phyloP scores from a whole-genome alignment of 2,888 invertebrate species.

The Diaphora mendica region DNA sequence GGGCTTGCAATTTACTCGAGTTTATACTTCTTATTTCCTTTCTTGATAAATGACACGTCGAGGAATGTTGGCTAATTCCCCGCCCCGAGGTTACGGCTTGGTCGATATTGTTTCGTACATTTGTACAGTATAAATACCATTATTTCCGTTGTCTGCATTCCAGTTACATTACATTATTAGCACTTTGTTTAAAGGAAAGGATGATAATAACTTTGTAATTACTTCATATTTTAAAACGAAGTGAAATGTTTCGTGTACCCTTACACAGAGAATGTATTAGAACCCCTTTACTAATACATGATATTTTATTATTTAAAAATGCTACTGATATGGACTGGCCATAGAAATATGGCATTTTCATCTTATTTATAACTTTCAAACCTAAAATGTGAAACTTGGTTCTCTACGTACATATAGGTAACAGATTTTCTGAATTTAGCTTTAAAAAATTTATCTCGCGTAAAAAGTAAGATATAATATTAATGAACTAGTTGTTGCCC shows the following conservation, averaged over 20 bases:
- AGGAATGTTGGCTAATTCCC: slow-evolving; percentile 73
- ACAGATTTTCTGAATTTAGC: too few relatives aligned
- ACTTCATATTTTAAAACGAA: neutral
- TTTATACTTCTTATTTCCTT: slow-evolving; percentile 72
- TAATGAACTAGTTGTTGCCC: too few relatives aligned
- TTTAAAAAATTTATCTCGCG: too few relatives aligned
- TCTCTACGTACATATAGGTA: too few relatives aligned
- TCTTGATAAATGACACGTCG: slow-evolving; percentile 75
- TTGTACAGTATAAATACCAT: slow-evolving; percentile 14
- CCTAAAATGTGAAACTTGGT: too few relatives aligned
- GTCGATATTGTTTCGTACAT: slow-evolving; percentile 44
- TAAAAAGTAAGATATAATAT: too few relatives aligned
- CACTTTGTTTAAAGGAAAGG: neutral
- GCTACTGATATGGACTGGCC: too few relatives aligned
- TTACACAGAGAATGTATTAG: too few relatives aligned
- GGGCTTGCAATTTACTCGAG: slow-evolving; percentile 70
- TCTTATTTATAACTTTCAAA: too few relatives aligned
- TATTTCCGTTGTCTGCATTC: slow-evolving; percentile 16
- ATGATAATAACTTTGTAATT: neutral
- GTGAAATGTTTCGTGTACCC: neutral
- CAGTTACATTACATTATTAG: slow-evolving; percentile 2
- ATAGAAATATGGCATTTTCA: too few relatives aligned
- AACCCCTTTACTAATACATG: too few relatives aligned
- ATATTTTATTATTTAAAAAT: too few relatives aligned
- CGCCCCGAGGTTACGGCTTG: slow-evolving; percentile 50